Base-by-base conservation (phyloP, 2,797 vertebrate species). In the Spea hammondii region DNA sequence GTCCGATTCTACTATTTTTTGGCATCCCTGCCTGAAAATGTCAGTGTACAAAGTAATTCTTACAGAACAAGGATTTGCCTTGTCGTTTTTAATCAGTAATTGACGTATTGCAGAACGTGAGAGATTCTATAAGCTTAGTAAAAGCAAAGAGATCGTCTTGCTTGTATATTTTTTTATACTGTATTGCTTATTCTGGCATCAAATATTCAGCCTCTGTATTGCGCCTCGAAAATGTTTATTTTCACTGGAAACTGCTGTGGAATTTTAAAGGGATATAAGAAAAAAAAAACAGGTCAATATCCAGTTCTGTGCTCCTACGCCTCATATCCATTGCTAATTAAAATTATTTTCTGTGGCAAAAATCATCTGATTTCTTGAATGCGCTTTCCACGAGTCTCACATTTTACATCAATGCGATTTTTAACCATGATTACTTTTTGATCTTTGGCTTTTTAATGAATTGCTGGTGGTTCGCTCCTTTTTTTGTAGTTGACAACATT, bases 91-190 rank as follows among this genome's bases (percentile, higher is more conserved):
- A 62, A 62, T 62, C 14, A 62, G 9, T 17, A 17, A 17, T 5
- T 62, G 14, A 13, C 14, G 14, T 62, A 9, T 62, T 9, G 59
- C 12, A 32, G n/a, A 62, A 13, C 13, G 64, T 65, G 8, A 9
- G 45, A 47, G 64, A 13, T 5, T 46, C 60, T 67, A 53, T 50
- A 47, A 50, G 53, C 10, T 66, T 48, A 59, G 55, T 65, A 47
- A 65, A 55, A 78, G 69, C 76, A 72, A 72, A 72, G 76, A 32
- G 59, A 78, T 79, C 71, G 14, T 74, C 65, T 74, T 74, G 17
- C 32, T 65, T 73, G 77, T 79, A 72, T 79, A 74, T 79, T 79
- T 79, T 51, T 32, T 79, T 72, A 62, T 79, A 5, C 50, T 48
- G 70, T 14, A 12, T 70, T 51, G 62, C 77, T 68, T 53, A 62